phyloP scores from a whole-genome alignment of 53 echinoderm and acorn worm genomes.

The Apostichopus leukothele region DNA sequence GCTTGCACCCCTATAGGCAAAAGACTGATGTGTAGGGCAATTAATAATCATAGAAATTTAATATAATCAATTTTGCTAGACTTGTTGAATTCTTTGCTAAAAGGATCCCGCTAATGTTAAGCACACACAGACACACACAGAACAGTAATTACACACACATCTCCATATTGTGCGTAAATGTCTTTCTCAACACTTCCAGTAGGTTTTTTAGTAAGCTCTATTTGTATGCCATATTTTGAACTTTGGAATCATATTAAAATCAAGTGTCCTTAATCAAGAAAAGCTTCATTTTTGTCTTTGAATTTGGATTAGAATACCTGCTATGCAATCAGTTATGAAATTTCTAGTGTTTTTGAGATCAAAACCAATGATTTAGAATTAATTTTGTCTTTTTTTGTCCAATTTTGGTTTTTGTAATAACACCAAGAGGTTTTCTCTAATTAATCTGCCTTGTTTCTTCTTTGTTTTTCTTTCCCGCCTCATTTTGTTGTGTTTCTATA shows the following conservation, averaged over 20 bases:
- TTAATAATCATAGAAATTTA: neutral
- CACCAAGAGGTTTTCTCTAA: neutral
- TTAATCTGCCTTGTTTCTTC: too few species aligned
- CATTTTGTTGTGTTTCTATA: too few species aligned
- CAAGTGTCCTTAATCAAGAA: too few species aligned
- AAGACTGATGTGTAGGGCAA: neutral
- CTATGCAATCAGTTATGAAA: neutral
- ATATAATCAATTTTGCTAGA: neutral
- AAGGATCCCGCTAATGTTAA: too few species aligned
- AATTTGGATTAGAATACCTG: neutral
- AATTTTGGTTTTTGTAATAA: neutral
- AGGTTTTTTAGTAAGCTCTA: neutral
- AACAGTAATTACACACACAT: neutral
- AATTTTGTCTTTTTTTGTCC: neutral
- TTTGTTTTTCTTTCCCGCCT: too few species aligned
- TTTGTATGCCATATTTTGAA: neutral
- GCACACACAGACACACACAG: neutral
- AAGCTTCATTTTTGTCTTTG: neutral
- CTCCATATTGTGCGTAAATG: neutral
- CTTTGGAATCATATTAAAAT: neutral
- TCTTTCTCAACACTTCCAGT: neutral
- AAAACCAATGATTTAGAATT: neutral
- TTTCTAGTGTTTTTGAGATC: neutral
- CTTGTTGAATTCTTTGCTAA: too few species aligned
- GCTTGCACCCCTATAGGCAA: neutral